These are phyloP conservation scores for Troilus luridus DNA, from an alignment of 2,888 invertebrate species.

Conservation along the genomic window DNA sequence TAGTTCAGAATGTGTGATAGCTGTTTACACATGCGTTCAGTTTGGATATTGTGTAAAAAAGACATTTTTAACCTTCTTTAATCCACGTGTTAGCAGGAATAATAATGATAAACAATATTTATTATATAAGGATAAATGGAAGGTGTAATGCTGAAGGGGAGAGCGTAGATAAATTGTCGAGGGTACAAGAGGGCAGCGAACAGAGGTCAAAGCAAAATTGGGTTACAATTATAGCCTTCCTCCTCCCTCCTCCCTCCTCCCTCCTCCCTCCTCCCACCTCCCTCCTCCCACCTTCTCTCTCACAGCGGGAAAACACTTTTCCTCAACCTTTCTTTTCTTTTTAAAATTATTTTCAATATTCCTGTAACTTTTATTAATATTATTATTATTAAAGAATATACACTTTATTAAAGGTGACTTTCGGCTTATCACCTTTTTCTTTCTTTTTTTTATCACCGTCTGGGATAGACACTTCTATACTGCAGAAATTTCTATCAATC, in stretches of 20 bases:
- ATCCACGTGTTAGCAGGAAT: background rate
- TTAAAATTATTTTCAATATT: background rate
- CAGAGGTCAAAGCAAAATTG: constrained; percentile 14
- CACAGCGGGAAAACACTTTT: too few species aligned
- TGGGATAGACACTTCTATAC: too few species aligned
- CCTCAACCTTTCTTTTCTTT: background rate
- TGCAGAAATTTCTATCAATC: too few species aligned
- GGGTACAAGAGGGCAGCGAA: constrained; percentile 4
- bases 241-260: background rate
- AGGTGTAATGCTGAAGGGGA: background rate
- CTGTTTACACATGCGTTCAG: too few species aligned
- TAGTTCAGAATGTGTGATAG: too few species aligned
- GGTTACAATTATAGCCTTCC: background rate
- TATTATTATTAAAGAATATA: background rate
- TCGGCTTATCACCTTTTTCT: background rate
- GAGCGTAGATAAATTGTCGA: background rate
- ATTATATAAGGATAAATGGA: background rate
- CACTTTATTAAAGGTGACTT: background rate
- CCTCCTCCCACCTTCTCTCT: background rate
- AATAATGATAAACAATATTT: background rate
- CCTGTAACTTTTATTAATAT: background rate
- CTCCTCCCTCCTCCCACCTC: background rate
- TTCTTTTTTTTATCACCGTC: background rate
- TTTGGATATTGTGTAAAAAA: too few species aligned
- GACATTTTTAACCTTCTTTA: background rate